Evolutionary conservation across 1,140 invertebrate genomes (phyloP).

Genomic region (Oscheius sp.): DNA sequence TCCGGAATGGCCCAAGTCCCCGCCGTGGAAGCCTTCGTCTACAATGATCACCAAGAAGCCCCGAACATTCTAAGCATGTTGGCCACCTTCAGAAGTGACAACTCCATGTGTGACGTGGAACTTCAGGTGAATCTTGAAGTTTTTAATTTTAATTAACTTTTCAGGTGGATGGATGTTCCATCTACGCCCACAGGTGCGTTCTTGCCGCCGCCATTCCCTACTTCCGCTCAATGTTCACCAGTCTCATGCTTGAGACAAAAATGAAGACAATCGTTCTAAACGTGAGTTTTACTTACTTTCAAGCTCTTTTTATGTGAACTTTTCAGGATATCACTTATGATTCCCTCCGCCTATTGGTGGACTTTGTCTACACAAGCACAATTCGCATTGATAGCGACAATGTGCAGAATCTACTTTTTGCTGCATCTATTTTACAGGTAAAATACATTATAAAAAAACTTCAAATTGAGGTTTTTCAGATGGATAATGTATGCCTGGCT

Average conservation of each 20-base stretch:
- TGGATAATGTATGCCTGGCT: constrained; percentile 33
- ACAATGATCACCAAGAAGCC: not conserved
- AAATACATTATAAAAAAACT: not conserved
- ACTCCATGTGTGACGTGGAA: constrained; percentile 29
- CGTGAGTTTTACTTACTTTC: not conserved
- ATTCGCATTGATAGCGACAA: constrained; percentile 36
- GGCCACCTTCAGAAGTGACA: constrained; percentile 5
- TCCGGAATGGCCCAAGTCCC: too few relatives aligned
- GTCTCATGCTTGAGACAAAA: constrained; percentile 32
- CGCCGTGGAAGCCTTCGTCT: not conserved
- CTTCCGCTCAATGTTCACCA: constrained; percentile 41
- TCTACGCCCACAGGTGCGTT: constrained; percentile 38
- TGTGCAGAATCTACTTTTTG: constrained; percentile 43
- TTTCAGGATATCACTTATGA: constrained; percentile 37
- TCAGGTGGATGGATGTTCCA: constrained; percentile 34
- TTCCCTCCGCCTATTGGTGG: constrained; percentile 26
- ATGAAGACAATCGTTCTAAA: not conserved
- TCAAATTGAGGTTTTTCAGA: constrained; percentile 20
- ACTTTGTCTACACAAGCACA: constrained; percentile 41
- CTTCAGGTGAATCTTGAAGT: constrained; percentile 14
- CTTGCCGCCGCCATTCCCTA: constrained; percentile 44
- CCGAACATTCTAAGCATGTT: constrained; percentile 8
- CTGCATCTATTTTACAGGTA: constrained; percentile 41
- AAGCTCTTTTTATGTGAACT: not conserved
- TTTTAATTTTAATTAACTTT: constrained; percentile 26